phyloP scores from a whole-genome alignment of 1,140 invertebrate genomes.

The Neotoxoptera formosana region DNA sequence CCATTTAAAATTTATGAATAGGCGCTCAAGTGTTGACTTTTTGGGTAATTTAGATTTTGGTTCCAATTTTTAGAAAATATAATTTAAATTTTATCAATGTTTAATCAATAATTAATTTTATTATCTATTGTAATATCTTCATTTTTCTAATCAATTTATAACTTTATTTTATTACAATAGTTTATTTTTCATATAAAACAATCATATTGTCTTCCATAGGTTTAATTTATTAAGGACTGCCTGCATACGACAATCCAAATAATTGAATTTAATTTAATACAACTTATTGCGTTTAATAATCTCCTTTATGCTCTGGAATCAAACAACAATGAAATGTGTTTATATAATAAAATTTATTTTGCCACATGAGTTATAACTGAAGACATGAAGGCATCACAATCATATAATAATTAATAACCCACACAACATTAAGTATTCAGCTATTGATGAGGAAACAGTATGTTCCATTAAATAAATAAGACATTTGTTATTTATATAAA shows the following conservation, averaged over 20 bases:
- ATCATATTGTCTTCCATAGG: constrained; percentile 33
- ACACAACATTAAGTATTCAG: neutral
- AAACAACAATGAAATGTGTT: neutral
- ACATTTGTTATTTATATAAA: neutral
- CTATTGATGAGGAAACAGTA: neutral
- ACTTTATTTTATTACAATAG: neutral
- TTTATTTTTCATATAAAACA: neutral
- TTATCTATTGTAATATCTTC: neutral
- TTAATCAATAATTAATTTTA: neutral
- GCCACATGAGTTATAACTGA: neutral
- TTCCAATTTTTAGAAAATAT: neutral
- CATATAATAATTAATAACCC: neutral
- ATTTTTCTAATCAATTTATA: constrained; percentile 4
- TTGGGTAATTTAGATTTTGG: neutral
- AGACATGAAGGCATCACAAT: neutral
- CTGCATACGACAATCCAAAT: neutral
- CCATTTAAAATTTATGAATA: neutral
- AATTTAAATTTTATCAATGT: neutral
- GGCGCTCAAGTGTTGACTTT: neutral
- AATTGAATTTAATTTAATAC: neutral
- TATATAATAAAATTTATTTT: neutral
- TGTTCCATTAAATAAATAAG: neutral
- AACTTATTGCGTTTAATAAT: neutral
- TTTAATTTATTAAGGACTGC: constrained; percentile 14
- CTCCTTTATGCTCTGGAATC: neutral